A percentile compares a stretch with the other conserved stretches of the same genome.
Evolutionary conservation across 2,797 vertebrate species (phyloP).

Genomic region (Siniperca undulata): DNA sequence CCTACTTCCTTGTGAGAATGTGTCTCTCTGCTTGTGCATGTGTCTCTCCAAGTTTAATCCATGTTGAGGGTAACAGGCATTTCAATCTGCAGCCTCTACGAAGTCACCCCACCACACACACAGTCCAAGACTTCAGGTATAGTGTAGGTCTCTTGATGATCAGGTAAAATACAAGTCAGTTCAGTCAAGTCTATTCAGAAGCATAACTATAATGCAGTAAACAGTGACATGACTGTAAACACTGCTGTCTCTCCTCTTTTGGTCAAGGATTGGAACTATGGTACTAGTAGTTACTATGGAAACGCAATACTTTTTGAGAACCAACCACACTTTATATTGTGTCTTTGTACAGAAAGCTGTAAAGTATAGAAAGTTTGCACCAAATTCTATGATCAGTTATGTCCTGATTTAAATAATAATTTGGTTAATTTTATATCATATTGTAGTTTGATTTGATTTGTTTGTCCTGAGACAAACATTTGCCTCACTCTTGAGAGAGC

Average conservation of each 20-base stretch:
- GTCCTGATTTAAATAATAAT: neutral
- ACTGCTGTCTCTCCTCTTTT: neutral
- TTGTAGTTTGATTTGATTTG: neutral
- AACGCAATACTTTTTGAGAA: neutral
- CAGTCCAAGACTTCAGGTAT: neutral
- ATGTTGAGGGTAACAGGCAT: slow-evolving; percentile 8
- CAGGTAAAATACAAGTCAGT: neutral
- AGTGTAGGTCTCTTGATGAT: neutral
- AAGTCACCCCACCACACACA: neutral
- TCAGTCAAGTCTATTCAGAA: neutral
- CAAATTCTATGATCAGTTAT: neutral
- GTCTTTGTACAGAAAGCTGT: neutral
- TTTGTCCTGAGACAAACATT: too few species aligned
- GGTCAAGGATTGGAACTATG: neutral
- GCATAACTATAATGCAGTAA: neutral
- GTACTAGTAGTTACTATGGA: slow-evolving; percentile 1
- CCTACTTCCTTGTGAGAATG: slow-evolving; percentile 64
- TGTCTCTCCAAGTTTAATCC: slow-evolving; percentile 6
- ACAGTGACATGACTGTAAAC: slow-evolving; percentile 11
- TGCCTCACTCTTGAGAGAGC: neutral
- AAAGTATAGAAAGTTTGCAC: neutral
- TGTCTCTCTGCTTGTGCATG: slow-evolving; percentile 22
- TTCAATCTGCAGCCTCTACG: slow-evolving; percentile 7
- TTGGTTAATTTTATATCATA: neutral
- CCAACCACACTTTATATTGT: neutral